Evolutionary conservation across 2,797 vertebrate species (phyloP).

Genomic region (Limosa lapponica): DNA sequence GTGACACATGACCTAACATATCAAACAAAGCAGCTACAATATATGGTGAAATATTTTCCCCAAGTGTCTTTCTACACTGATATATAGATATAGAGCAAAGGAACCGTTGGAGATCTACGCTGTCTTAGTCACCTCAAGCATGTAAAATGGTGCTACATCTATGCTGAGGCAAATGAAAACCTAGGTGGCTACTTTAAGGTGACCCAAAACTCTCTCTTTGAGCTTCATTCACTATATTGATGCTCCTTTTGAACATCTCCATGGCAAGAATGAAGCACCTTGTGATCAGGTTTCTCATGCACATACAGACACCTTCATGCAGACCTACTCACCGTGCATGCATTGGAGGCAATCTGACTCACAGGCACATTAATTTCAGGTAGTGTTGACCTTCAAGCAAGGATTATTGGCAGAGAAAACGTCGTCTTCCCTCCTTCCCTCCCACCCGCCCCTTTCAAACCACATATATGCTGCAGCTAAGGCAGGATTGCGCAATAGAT

Average conservation of each 20-base stretch:
- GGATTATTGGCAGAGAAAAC: neutral
- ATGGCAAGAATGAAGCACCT: neutral
- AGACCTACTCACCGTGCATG: rapidly evolving
- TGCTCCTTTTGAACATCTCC: neutral
- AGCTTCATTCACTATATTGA: neutral
- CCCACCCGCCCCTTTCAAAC: neutral
- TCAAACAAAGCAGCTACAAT: neutral
- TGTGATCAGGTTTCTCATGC: neutral
- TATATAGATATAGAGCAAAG: neutral
- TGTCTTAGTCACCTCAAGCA: neutral
- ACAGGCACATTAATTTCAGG: neutral
- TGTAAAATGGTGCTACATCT: neutral
- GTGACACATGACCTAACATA: neutral
- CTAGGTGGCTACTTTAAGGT: neutral
- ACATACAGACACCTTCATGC: neutral
- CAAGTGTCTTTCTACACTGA: neutral
- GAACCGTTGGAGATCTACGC: neutral
- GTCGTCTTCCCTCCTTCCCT: neutral
- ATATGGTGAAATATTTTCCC: neutral
- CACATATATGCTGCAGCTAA: neutral
- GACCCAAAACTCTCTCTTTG: neutral
- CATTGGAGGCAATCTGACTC: neutral
- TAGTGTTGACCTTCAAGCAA: neutral
- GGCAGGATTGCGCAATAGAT: neutral
- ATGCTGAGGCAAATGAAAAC: neutral